Base-by-base conservation (phyloP, 1,140 invertebrate genomes). In the Rhagoletis pomonella region DNA sequence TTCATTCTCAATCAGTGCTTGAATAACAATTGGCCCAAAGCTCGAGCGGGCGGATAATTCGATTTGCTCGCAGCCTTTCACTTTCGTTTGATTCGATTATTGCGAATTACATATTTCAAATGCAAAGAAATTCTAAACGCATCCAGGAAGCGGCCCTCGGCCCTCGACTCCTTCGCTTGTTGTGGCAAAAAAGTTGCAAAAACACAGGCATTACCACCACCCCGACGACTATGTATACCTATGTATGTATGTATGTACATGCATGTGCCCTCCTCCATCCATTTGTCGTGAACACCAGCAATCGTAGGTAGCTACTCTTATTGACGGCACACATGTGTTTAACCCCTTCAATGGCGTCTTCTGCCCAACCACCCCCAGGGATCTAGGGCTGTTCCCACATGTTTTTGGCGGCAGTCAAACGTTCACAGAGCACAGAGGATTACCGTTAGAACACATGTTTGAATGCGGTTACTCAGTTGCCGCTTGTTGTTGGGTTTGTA, bases 11-110 rank as follows among this genome's bases (percentile, higher is more conserved):
- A 81, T 81, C 73, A 81, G 73, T 55, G 73, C 17, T 81, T 81
- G 73, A 19, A 81, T 81, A 55, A 55, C 73, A 81, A 58, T 81
- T 81, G 47, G 3, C 9, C 42, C 47, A 55, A 81, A n/a, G 10
- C 73, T 55, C n/a, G 47, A 42, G 55, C n/a, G 47, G 73, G n/a
- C 73, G n/a, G 17, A 55, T 81, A 81, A 81, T 81, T 81, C 42
- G 47, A 81, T 81, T 81, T 81, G 73, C 73, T 55, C 47, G 42
- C n/a, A 81, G 73, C 44, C 69, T 81, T 81, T 81, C 73, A n/a
- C 47, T 81, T 81, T n/a, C 47, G 0, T 55, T 81, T 81, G 47
- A 81, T 81, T 81, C 73, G 73, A 81, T 81, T 81, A 81, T 1
- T 55, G 73, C n/a, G 7, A 81, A 81, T 81, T 81, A 29, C 29